A percentile compares a stretch with the other conserved stretches of the same genome.
Evolutionary conservation across 2,888 invertebrate genomes (phyloP).

Genomic region (Sisyra nigra): DNA sequence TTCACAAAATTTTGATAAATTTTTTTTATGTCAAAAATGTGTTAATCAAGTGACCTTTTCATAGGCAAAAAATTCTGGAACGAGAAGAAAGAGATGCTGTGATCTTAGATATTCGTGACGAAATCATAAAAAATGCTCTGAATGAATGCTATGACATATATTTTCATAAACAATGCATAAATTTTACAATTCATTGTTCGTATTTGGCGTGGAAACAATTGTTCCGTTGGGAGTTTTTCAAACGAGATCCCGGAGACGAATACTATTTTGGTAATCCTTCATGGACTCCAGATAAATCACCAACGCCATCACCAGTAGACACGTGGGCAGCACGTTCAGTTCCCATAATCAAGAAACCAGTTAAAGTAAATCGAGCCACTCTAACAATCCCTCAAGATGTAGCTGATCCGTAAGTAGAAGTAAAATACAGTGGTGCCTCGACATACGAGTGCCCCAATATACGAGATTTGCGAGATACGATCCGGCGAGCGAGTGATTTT

Average conservation of each 20-base stretch:
- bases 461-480: too few relatives aligned
- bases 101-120: conserved; percentile 9
- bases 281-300: conserved; percentile 10
- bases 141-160: conserved; percentile 9
- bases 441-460: too few relatives aligned
- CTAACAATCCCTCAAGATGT: neutral
- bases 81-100: conserved; percentile 1
- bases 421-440: too few relatives aligned
- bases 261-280: conserved; percentile 8
- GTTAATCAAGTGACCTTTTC: too few relatives aligned
- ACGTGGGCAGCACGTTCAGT: conserved; percentile 11
- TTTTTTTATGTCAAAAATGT: neutral
- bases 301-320: conserved; percentile 11
- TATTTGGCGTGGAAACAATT: conserved; percentile 10
- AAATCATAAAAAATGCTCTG: conserved; percentile 9
- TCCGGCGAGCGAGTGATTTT: too few relatives aligned
- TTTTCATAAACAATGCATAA: conserved; percentile 8
- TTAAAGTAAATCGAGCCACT: neutral
- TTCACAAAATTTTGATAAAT: neutral
- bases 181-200: conserved; percentile 10
- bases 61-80: conserved; percentile 2
- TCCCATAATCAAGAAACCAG: neutral
- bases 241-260: conserved; percentile 9
- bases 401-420: neutral
- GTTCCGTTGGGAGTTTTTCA: conserved; percentile 10